Evolutionary conservation across 2,113 vertebrate genomes (phyloP).

Genomic region (Dipodomys ordii): DNA sequence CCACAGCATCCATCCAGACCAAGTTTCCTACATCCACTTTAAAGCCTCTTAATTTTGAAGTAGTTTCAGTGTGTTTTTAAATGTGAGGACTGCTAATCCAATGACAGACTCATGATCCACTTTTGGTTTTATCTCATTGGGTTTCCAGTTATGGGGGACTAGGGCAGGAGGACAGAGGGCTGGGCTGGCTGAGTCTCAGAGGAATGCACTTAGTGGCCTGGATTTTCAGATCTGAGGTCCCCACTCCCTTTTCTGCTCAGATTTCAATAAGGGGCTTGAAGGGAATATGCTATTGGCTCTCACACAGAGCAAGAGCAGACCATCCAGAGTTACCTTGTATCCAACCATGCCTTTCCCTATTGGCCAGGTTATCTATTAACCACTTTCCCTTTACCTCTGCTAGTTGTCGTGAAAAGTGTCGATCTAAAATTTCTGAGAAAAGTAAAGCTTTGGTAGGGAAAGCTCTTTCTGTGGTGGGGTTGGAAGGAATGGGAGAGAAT

Average conservation of each 20-base stretch:
- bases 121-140: not conserved
- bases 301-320: not conserved
- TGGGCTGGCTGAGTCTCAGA: not conserved
- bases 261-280: not conserved
- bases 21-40: not conserved
- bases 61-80: not conserved
- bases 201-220: not conserved
- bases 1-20: not conserved
- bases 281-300: not conserved
- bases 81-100: not conserved
- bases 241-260: not conserved
- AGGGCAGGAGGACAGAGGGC: not conserved
- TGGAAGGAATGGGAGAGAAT: not conserved
- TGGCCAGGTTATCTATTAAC: conserved; percentile 21
- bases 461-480: not conserved
- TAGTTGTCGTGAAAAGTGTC: not conserved
- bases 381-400: not conserved
- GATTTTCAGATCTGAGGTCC: not conserved
- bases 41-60: not conserved
- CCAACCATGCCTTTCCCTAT: not conserved
- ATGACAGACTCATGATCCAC: not conserved
- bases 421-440: conserved; percentile 8
- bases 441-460: not conserved
- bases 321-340: conserved; percentile 26
- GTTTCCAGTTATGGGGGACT: not conserved